These are phyloP conservation scores for Osmerus mordax DNA, from an alignment of 2,113 vertebrate species.

Conservation along the genomic window DNA sequence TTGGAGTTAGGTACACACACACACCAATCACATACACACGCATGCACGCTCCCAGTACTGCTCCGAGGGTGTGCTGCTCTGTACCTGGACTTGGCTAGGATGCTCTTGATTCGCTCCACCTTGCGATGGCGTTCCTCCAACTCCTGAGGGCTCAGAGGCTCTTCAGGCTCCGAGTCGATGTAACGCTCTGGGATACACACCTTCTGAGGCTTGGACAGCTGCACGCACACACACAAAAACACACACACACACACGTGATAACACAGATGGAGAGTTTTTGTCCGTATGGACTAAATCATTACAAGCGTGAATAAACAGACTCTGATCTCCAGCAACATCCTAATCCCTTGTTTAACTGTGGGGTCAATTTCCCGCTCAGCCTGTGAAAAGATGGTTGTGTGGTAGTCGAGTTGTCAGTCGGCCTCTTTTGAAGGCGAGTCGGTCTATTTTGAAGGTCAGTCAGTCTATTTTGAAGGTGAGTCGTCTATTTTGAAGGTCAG, in stretches of 20 bases:
- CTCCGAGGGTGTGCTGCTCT: neutral
- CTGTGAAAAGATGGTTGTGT: no score
- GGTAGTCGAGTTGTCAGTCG: no score
- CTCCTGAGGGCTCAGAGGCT: slow-evolving; percentile 88
- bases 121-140: slow-evolving; percentile 86
- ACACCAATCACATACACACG: neutral
- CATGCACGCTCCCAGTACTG: neutral
- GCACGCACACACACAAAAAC: neutral
- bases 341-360: no score
- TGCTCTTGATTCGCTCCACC: slow-evolving; percentile 92
- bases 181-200: slow-evolving; percentile 93
- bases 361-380: no score
- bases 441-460: neutral
- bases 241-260: neutral
- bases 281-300: neutral
- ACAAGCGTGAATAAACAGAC: no score
- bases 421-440: neutral
- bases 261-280: neutral
- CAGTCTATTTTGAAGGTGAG: no score
- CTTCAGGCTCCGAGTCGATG: slow-evolving; percentile 86
- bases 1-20: neutral
- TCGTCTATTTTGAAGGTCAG: neutral
- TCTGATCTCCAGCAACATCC: no score
- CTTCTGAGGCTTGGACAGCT: slow-evolving; percentile 92
- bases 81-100: slow-evolving; percentile 93